Evolutionary conservation across 2,113 vertebrate species (phyloP), one percentile per base, ranked within the genome.

Genomic region (Nothoprocta pentlandii): DNA sequence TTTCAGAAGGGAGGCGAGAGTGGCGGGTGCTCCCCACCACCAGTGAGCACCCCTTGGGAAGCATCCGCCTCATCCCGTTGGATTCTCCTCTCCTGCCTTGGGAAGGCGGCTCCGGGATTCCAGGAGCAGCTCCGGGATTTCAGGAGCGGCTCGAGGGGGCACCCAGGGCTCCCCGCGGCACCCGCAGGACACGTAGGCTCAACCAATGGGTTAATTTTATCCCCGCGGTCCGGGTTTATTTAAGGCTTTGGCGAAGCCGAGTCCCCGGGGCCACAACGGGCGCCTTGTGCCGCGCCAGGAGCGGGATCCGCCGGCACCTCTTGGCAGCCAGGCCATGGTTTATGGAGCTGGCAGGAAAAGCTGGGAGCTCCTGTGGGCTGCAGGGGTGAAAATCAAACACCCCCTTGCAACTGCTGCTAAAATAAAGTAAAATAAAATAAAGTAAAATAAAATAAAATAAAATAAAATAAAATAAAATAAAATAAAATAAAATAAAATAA

Each of bases 361-460:
- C 0, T 8, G 34, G 39, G 42, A 90, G 80, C 28, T 8, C 41
- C 68, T 2, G 0, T 0, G 1, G 42, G 3, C 0, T 0, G 49
- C 36, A 28, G 47, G 67, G 39, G 5, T 4, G 1, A 69, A 76
- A 81, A 53, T 62, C 58, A 25, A 4, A 0, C 2, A 28, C 7
- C 14, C 53, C 26, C 54, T 13, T 41, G 46, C 49, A 70, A 1
- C 26, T 0, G 0, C 58, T 49, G 34, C 6, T 51, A 36, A 49
- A 62, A 53, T 14, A 26, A 15, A 54, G 28, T 15, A 28, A 13
- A 54, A 49, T 49, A 22, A 49, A 49, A 49, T 49, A 22, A 49
- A 49, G 22, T 49, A 22, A 49, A 49, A 49, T 49, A 22, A 49
- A 49, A 49, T 49, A 22, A 49, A 49, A 49, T 49, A 47, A 47